Base-by-base conservation (phyloP, 2,888 invertebrate species). In the Rhimphoctona megacephalus region DNA sequence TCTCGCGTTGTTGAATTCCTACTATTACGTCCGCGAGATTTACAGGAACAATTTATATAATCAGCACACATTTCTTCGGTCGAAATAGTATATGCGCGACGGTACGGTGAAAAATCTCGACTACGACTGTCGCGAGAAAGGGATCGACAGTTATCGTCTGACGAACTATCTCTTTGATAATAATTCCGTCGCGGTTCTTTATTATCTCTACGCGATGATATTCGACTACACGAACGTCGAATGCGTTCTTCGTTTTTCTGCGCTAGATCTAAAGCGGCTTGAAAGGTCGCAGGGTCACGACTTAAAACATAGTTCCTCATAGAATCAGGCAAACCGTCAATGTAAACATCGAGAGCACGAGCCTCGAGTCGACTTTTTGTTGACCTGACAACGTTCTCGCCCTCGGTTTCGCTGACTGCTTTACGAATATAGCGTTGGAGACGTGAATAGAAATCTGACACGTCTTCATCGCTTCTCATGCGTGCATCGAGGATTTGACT, bases 271-370 rank as follows among this genome's bases (percentile, higher is more conserved):
- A n/a, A 61, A 17, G 61, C 61, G 30, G 2, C 4, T 30, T 61
- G 25, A 30, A 61, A 6, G 61, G 61, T 61, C 25, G 25, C 30
- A 9, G 30, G 61, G 30, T 61, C 61, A n/a, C n/a, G n/a, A n/a
- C n/a, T n/a, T n/a, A n/a, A n/a, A n/a, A n/a, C n/a, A n/a, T n/a
- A n/a, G n/a, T 66, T 54, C 52, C 49, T 46, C 57, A 76, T 61
- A 54, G 49, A 36, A 69, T 69, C 70, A 92, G 91, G 91, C 91
- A 89, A 90, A 87, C 91, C 89, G 92, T 92, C 91, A 91, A 93
- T 92, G 92, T 66, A 66, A 66, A 66, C 36, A 66, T 66, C 33
- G 19, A 66, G 36, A 19, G 64, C 64, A 22, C 64, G 64, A 11
- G 64, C 2, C n/a, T 66, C 64, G 33, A 64, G 36, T 64, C 64